Evolutionary conservation across 2,888 invertebrate species (phyloP).

Genomic region (Blera fallax): DNA sequence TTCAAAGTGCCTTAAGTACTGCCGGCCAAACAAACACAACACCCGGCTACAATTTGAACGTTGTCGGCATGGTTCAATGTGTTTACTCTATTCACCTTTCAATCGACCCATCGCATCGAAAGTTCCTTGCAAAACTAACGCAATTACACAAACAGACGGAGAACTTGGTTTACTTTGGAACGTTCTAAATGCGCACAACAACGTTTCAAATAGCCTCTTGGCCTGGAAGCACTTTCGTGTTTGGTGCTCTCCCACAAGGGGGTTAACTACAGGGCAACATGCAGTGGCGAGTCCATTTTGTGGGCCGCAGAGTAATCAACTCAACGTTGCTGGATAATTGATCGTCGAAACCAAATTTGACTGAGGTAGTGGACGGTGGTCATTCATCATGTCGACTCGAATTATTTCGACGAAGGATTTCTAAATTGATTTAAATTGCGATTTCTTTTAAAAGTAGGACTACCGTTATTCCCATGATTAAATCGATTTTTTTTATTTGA

Average conservation of each 20-base stretch:
- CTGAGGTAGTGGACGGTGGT: not conserved
- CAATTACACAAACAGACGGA: not conserved
- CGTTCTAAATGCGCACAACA: constrained; percentile 29
- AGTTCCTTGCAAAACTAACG: constrained; percentile 10
- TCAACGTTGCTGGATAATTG: constrained; percentile 59
- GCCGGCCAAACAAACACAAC: constrained; percentile 48
- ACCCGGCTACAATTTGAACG: constrained; percentile 14
- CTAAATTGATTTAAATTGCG: constrained; percentile 8
- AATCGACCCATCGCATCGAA: constrained; percentile 36
- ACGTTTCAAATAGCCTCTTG: constrained; percentile 45
- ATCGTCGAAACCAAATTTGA: constrained; percentile 39
- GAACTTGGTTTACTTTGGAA: constrained; percentile 48
- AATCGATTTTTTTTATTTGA: no score
- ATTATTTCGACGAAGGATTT: not conserved
- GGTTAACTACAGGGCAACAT: constrained; percentile 37
- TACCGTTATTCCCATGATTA: no score
- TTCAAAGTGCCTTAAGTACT: constrained; percentile 50
- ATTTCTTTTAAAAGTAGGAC: not conserved
- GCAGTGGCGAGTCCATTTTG: not conserved
- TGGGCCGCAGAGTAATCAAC: constrained; percentile 35
- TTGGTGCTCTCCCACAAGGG: not conserved
- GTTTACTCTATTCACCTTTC: constrained; percentile 55
- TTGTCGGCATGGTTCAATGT: constrained; percentile 40
- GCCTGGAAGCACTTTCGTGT: constrained; percentile 44
- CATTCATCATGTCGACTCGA: constrained; percentile 28